Evolutionary conservation across 2,888 invertebrate species (phyloP).

Genomic region (Fragum fragum): DNA sequence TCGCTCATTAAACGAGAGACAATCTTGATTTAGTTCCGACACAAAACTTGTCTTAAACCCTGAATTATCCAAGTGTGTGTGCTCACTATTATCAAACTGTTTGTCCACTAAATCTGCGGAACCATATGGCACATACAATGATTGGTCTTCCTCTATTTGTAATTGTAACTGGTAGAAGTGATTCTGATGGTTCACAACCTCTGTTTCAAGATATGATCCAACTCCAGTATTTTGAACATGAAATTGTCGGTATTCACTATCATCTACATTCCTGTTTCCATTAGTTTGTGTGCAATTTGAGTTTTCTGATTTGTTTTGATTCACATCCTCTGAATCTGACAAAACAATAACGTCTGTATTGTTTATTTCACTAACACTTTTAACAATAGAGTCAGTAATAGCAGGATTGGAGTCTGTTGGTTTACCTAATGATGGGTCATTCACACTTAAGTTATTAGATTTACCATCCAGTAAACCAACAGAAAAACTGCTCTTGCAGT

Average conservation of each 20-base stretch:
- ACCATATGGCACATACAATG: constrained; percentile 22
- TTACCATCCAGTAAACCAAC: not conserved
- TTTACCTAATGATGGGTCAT: not conserved
- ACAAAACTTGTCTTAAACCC: constrained; percentile 25
- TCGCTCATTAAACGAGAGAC: constrained; percentile 1
- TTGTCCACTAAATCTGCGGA: constrained; percentile 3
- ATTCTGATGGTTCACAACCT: constrained; percentile 10
- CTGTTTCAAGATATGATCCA: not conserved
- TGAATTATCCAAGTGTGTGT: not conserved
- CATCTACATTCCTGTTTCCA: not conserved
- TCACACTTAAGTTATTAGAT: not conserved
- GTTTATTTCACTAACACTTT: not conserved
- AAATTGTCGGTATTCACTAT: not conserved
- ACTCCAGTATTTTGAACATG: not conserved
- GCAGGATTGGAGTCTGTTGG: not conserved
- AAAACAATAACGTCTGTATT: constrained; percentile 5
- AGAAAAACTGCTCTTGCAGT: not conserved
- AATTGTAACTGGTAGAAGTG: constrained; percentile 10
- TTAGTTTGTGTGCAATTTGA: not conserved
- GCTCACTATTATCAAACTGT: not conserved
- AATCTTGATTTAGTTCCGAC: not conserved
- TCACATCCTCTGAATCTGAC: constrained; percentile 15
- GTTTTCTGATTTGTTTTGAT: constrained; percentile 15
- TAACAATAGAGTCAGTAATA: not conserved
- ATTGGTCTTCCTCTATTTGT: constrained; percentile 13